These are phyloP conservation scores for Philhelius pedissequus DNA, from an alignment of 2,888 invertebrate species.

Conservation along the genomic window DNA sequence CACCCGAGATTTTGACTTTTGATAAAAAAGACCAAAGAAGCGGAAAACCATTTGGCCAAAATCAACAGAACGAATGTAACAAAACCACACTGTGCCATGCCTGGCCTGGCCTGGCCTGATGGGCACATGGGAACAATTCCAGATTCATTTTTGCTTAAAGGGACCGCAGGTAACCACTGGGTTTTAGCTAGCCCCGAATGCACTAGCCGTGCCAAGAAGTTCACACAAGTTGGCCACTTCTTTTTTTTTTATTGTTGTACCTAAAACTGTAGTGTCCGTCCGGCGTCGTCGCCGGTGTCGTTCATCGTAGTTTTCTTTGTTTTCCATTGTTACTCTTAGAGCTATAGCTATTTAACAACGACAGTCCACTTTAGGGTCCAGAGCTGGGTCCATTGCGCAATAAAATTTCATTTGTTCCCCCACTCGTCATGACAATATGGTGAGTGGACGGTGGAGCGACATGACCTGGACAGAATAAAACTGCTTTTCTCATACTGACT, in stretches of 20 bases:
- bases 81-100: neutral
- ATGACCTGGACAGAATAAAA: conserved; percentile 49
- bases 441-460: conserved; percentile 29
- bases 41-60: conserved; percentile 65
- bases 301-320: conserved; percentile 20
- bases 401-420: conserved; percentile 65
- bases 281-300: too few species aligned
- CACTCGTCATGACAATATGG: conserved; percentile 53
- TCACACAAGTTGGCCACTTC: conserved; percentile 60
- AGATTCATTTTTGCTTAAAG: conserved; percentile 62
- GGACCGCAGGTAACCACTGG: conserved; percentile 54
- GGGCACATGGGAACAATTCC: conserved; percentile 65
- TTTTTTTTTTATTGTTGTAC: neutral
- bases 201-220: conserved; percentile 60
- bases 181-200: conserved; percentile 11
- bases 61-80: conserved; percentile 57
- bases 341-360: conserved; percentile 17
- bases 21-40: conserved; percentile 67
- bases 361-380: conserved; percentile 59
- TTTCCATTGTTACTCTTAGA: conserved; percentile 43
- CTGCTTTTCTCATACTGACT: conserved; percentile 34
- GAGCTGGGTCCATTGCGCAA: conserved; percentile 62
- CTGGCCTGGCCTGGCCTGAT: neutral
- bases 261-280: neutral
- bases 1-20: conserved; percentile 69